Evolutionary conservation across 2,888 invertebrate species (phyloP).

Genomic region (Drosophila barbarae): DNA sequence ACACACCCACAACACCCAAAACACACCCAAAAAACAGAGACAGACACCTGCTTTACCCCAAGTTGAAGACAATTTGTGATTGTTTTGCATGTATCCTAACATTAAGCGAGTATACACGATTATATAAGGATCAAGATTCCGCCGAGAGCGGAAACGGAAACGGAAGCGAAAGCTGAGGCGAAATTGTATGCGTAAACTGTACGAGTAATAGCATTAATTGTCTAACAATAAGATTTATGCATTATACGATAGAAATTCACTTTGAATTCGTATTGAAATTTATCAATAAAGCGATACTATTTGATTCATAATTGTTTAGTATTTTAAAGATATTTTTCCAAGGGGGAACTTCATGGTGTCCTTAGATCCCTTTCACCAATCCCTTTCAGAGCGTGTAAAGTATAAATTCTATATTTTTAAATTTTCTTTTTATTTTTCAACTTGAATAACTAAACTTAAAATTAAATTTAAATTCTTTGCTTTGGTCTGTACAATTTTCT

Average conservation of each 20-base stretch:
- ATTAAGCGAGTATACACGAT: constrained; percentile 40
- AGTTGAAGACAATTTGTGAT: constrained; percentile 65
- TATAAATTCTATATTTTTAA: too few species aligned
- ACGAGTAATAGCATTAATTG: constrained; percentile 51
- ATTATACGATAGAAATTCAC: constrained; percentile 57
- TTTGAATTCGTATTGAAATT: constrained; percentile 61
- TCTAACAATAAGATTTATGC: constrained; percentile 60
- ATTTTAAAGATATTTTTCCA: background rate
- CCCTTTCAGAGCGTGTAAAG: background rate
- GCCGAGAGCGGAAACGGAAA: constrained; percentile 16
- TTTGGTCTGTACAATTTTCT: background rate
- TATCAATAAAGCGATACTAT: constrained; percentile 60
- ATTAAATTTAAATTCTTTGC: background rate
- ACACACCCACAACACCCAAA: constrained; percentile 10
- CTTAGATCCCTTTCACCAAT: background rate
- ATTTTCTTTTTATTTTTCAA: background rate
- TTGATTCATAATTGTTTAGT: constrained; percentile 25
- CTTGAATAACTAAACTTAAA: background rate
- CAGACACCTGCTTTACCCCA: constrained; percentile 46
- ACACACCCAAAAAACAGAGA: constrained; percentile 6
- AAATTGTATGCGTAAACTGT: constrained; percentile 35
- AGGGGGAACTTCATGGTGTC: background rate
- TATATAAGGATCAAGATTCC: constrained; percentile 17
- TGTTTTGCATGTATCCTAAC: constrained; percentile 56
- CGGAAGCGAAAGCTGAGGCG: constrained; percentile 9